Evolutionary conservation across 2,113 vertebrate species (phyloP), one percentile per base, ranked within the genome.

Genomic region (Casuarius casuarius): DNA sequence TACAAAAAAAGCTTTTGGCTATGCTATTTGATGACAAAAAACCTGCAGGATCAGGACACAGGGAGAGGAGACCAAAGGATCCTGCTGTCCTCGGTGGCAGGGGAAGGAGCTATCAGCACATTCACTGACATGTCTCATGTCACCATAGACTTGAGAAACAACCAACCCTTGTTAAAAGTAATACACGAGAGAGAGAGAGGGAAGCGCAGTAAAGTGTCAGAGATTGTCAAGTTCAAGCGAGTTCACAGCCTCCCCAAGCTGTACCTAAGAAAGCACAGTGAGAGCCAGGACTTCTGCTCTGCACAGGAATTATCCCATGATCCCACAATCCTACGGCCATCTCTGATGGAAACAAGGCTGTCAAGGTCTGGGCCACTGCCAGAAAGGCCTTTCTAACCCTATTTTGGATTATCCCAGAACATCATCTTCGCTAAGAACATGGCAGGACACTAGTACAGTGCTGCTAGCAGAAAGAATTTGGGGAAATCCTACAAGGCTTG

Each of bases 11-110:
- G 14, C 1, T 49, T 68, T 58, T 65, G 35, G 20, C 28, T 82
- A 9, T 11, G 5, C 10, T 74, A 1, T 56, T 51, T 61, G 12
- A 44, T 82, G 26, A 35, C 16, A 79, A 56, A 90, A 80, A 14
- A 16, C 22, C 58, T 46, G 29, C 35, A 84, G 38, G 25, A 70
- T 70, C 21, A 2, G 0, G 59, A 68, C 13, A 25, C 0, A 0
- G 26, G 40, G 52, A 86, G 8, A 80, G 21, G 26, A 84, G 80
- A 67, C 56, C 10, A 59, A 65, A 33, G 23, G 29, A 21, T 79
- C 22, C 51, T 31, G 9, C 49, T 73, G 66, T 58, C 62, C 40
- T 76, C 9, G 4, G 25, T 40, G 31, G 7, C 4, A 49, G 18
- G 5, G 31, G 42, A 52, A 42, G 54, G 29, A 78, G 51, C 29